These are phyloP conservation scores for Drepana falcataria DNA, from an alignment of 2,888 invertebrate genomes.

Conservation along the genomic window DNA sequence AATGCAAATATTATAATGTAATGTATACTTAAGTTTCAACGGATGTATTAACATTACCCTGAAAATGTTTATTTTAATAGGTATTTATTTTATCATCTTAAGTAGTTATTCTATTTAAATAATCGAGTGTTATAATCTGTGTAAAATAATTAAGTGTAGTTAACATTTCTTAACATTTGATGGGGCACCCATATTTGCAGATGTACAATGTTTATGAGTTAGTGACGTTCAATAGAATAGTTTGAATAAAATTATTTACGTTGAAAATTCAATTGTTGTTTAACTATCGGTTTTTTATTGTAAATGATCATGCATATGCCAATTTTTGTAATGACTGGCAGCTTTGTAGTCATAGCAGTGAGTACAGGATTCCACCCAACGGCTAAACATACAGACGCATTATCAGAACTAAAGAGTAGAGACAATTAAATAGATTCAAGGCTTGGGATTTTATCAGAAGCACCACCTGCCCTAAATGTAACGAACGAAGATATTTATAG, in stretches of 20 bases:
- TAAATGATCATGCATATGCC: too few species aligned
- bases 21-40: slow-evolving; percentile 37
- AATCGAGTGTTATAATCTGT: slow-evolving; percentile 62
- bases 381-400: too few species aligned
- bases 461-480: too few species aligned
- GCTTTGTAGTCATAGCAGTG: too few species aligned
- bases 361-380: too few species aligned
- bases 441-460: too few species aligned
- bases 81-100: slow-evolving; percentile 68
- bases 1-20: slow-evolving; percentile 42
- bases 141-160: slow-evolving; percentile 60
- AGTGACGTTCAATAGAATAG: slow-evolving; percentile 79
- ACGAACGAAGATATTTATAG: too few species aligned
- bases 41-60: slow-evolving; percentile 55
- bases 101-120: slow-evolving; percentile 68
- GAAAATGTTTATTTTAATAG: slow-evolving; percentile 65
- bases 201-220: slow-evolving; percentile 78
- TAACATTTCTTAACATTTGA: slow-evolving; percentile 39
- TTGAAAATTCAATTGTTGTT: slow-evolving; percentile 71
- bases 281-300: slow-evolving; percentile 11
- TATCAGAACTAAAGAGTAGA: too few species aligned
- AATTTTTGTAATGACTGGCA: too few species aligned
- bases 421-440: too few species aligned
- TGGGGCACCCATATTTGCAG: slow-evolving; percentile 73
- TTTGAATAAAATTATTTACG: slow-evolving; percentile 80